Conservation (phyloP, 1,140 invertebrate species). For the Neodiprion lecontei region DNA sequence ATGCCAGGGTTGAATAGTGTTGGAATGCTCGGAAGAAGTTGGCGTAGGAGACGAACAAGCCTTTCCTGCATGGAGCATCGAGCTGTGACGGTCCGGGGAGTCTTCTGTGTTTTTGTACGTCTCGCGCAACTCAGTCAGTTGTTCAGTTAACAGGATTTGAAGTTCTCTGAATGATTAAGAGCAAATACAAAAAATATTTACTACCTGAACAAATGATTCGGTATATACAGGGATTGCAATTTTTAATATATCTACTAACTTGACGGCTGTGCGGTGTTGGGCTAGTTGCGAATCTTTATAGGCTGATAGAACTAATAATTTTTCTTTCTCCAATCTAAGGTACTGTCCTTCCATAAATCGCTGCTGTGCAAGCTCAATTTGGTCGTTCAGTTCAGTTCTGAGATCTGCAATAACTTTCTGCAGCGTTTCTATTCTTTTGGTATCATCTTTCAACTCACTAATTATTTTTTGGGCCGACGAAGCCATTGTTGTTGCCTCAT, state of each 20-base stretch:
- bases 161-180: constrained; percentile 33
- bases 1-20: constrained; percentile 26
- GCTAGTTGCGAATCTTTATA: constrained; percentile 34
- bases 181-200: constrained; percentile 11
- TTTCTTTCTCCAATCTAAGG: constrained; percentile 39
- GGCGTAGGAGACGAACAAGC: constrained; percentile 38
- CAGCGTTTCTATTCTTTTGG: constrained; percentile 24
- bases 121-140: constrained; percentile 30
- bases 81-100: constrained; percentile 26
- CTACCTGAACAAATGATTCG: background rate
- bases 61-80: constrained; percentile 24
- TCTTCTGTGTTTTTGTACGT: constrained; percentile 18
- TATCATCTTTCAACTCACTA: constrained; percentile 28
- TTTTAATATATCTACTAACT: constrained; percentile 31
- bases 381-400: constrained; percentile 29
- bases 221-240: background rate
- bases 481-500: constrained; percentile 22
- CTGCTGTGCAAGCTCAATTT: constrained; percentile 34
- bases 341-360: constrained; percentile 30
- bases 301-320: constrained; percentile 32
- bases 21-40: constrained; percentile 29
- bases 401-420: constrained; percentile 26
- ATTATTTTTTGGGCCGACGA: constrained; percentile 29
- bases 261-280: constrained; percentile 33
- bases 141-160: constrained; percentile 34